Percentiles rank a stretch among this genome's conserved stretches.
Evolutionary conservation across 2,888 invertebrate species (phyloP).

Genomic region (Brenthis ino): DNA sequence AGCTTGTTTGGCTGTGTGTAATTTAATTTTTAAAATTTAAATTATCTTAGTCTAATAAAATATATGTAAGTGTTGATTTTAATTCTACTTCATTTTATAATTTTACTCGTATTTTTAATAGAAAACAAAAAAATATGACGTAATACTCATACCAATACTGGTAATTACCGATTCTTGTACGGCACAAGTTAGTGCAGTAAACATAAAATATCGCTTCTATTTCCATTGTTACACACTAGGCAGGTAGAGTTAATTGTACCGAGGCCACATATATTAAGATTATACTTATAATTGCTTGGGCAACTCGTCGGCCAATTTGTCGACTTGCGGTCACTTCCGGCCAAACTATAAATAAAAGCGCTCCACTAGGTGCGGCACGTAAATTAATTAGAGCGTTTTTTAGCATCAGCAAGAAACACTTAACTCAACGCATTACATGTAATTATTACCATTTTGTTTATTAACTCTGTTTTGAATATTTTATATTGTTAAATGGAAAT

Average conservation of each 20-base stretch:
- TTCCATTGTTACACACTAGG: slow-evolving; percentile 35
- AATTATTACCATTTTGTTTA: slow-evolving; percentile 52
- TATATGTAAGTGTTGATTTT: too few relatives aligned
- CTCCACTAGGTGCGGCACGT: slow-evolving; percentile 43
- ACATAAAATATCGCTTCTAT: slow-evolving; percentile 17
- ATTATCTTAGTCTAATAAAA: too few relatives aligned
- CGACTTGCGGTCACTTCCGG: slow-evolving; percentile 44
- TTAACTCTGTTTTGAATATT: slow-evolving; percentile 22
- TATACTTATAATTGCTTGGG: slow-evolving; percentile 42
- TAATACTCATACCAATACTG: not conserved
- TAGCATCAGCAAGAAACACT: slow-evolving; percentile 51
- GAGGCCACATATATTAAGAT: slow-evolving; percentile 46
- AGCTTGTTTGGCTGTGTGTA: too few relatives aligned
- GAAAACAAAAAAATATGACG: not conserved
- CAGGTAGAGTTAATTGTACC: slow-evolving; percentile 39
- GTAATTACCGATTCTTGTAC: not conserved
- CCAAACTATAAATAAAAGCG: slow-evolving; percentile 43
- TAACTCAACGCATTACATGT: slow-evolving; percentile 50
- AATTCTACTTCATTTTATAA: too few relatives aligned
- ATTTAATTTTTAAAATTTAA: too few relatives aligned
- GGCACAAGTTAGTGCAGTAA: slow-evolving; percentile 7
- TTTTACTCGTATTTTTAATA: not conserved
- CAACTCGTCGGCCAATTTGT: slow-evolving; percentile 34
- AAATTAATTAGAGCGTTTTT: slow-evolving; percentile 49
- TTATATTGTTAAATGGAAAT: not conserved